Conservation (phyloP, 2,797 vertebrate species). For the Poeciliopsis turneri region DNA sequence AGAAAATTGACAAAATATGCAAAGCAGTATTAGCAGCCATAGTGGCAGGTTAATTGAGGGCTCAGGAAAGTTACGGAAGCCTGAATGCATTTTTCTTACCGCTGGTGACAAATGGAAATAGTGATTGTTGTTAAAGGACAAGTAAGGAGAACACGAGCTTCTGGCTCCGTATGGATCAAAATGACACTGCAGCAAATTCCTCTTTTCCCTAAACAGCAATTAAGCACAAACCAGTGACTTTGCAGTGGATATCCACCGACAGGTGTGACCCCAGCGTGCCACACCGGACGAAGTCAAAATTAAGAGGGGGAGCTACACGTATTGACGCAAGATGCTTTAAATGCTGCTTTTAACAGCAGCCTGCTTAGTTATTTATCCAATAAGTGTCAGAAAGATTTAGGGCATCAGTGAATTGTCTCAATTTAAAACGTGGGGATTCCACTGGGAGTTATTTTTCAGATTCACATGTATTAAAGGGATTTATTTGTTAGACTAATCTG, state of each 20-base stretch:
- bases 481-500: neutral
- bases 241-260: constrained; percentile 15
- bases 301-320: neutral
- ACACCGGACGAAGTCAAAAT: constrained; percentile 7
- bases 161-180: constrained; percentile 37
- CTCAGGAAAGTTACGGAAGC: constrained; percentile 70
- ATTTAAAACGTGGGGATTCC: neutral
- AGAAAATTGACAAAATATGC: constrained; percentile 69
- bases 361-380: neutral
- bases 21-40: constrained; percentile 72
- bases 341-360: neutral
- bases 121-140: constrained; percentile 53
- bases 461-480: neutral
- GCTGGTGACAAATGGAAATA: constrained; percentile 59
- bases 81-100: constrained; percentile 20
- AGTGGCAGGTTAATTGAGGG: constrained; percentile 81
- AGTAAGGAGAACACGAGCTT: constrained; percentile 40
- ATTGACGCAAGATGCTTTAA: neutral
- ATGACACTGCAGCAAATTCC: constrained; percentile 24
- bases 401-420: neutral
- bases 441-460: neutral
- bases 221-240: constrained; percentile 18
- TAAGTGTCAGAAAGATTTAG: no score
- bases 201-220: constrained; percentile 18
- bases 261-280: constrained; percentile 24